Base-by-base conservation (phyloP, 2,888 invertebrate genomes). In the Ditylenchus weischeri region DNA sequence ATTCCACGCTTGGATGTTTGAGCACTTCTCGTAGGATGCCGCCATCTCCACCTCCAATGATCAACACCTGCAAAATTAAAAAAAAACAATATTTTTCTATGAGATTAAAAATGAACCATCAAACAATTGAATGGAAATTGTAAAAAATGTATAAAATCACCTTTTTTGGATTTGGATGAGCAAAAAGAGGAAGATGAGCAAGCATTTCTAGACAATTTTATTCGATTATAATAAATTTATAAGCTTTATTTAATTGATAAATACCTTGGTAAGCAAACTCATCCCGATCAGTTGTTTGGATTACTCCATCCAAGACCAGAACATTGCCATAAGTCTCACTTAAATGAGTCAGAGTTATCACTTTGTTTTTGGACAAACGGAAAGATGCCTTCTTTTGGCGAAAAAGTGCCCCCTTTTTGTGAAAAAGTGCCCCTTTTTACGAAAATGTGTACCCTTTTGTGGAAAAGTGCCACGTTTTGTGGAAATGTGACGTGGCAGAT, bases 21-120 rank as follows among this genome's bases (percentile, higher is more conserved):
- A 90, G 88, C 0, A 94, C 91, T 84, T 98, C 98, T 13, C 96
- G 88, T 0, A 93, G 92, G 6, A 95, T 94, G 0, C 96, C 98
- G 0, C 96, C 98, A 85, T 98, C 96, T 0, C 96, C 98, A 0
- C 96, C 98, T 0, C 98, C 96, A 23, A 98, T 92, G 74, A 96
- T 92, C 47, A 96, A 86, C 3, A 93, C 88, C 88, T 89, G 74
- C 18, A 62, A 35, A 59, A 5, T 43, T 29, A 29, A 29, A 5
- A 8, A 43, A 43, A 8, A 38, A 38, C 38, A 38, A 8, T 2
- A 43, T 43, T 43, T 43, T 15, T 43, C 13, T 2, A 43, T 10
- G n/a, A n/a, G n/a, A n/a, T n/a, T n/a, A n/a, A n/a, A n/a, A n/a
- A n/a, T n/a, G n/a, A n/a, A 4, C 29, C 29, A 29, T 29, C 29